Evolutionary conservation across 2,113 vertebrate species (phyloP), one percentile per base, ranked within the genome.

Genomic region (Engraulis encrasicolus): DNA sequence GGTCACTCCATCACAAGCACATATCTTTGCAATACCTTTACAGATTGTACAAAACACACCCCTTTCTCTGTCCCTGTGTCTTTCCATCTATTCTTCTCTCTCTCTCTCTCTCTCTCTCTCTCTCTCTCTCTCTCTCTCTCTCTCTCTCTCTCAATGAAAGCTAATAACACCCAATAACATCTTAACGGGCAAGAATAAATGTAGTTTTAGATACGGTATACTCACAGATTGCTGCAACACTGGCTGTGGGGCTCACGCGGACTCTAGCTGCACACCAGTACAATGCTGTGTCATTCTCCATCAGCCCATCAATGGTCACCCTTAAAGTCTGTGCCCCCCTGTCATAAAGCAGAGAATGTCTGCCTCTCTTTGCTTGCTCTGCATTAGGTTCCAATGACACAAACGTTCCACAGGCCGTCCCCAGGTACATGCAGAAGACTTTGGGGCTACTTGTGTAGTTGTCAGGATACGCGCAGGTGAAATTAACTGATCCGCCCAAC

Each of bases 381-480:
- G 18, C 5, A 4, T 15, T 6, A 12, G 1, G 0, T 23, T 71
- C 0, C 11, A 36, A 78, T 36, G 36, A 83, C 40, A 71, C 61
- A 11, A 71, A 27, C 2, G 61, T 71, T 27, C 27, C 15, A 12
- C 61, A 71, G 6, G 0, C 1, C 2, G 1, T 6, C 0, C 2
- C 17, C 0, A 5, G 49, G 7, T 2, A 17, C 18, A n/a, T 82
- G n/a, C 37, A 84, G 50, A 88, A 18, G 18, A 1, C 36, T 27
- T 82, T 89, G 0, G 0, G 0, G 12, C 11, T 0, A 18, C 11
- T 0, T 45, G 81, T n/a, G 54, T 80, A 38, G 23, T 0, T 0
- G 2, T 50, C 0, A 78, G 86, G 78, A 66, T 80, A 85, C 54
- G 12, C 54, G 17, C 88, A 89, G 77, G 1, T 85, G 36, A 89